Evolutionary conservation across 1,140 invertebrate species (phyloP).

Genomic region (Melanaphis sacchari): DNA sequence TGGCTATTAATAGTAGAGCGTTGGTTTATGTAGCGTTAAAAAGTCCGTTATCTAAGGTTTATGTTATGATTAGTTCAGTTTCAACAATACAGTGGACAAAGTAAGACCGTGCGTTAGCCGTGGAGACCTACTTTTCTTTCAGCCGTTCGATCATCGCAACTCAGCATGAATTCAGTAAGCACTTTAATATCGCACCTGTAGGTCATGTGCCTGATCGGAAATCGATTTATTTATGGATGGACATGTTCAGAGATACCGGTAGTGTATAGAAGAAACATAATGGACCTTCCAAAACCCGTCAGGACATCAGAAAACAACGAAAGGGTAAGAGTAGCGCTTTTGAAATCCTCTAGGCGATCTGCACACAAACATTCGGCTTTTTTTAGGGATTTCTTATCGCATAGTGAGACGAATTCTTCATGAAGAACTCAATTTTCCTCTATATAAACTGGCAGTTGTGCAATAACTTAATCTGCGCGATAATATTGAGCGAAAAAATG

Average conservation of each 20-base stretch:
- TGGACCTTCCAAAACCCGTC: conserved; percentile 54
- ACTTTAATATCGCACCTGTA: conserved; percentile 37
- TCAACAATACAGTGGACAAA: conserved; percentile 53
- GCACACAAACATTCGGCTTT: no score
- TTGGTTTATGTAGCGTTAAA: conserved; percentile 32
- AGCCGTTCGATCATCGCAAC: conserved; percentile 39
- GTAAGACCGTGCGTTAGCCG: conserved; percentile 41
- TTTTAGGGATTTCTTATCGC: no score
- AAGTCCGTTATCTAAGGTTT: conserved; percentile 48
- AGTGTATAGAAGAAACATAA: conserved; percentile 56
- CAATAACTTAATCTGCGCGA: no score
- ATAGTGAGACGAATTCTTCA: no score
- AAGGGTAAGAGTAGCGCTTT: no score
- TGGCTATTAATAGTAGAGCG: conserved; percentile 42
- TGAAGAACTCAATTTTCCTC: no score
- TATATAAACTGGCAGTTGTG: no score
- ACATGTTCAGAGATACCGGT: conserved; percentile 59
- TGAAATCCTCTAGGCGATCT: no score
- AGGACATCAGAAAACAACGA: conserved; percentile 56
- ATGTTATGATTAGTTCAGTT: conserved; percentile 48
- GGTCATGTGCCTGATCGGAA: not conserved
- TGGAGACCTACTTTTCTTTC: conserved; percentile 44
- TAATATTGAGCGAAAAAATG: no score
- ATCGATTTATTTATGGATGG: conserved; percentile 58
- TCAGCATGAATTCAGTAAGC: conserved; percentile 25